Conservation (phyloP, 2,113 vertebrate genomes). For the Lonchura striata region DNA sequence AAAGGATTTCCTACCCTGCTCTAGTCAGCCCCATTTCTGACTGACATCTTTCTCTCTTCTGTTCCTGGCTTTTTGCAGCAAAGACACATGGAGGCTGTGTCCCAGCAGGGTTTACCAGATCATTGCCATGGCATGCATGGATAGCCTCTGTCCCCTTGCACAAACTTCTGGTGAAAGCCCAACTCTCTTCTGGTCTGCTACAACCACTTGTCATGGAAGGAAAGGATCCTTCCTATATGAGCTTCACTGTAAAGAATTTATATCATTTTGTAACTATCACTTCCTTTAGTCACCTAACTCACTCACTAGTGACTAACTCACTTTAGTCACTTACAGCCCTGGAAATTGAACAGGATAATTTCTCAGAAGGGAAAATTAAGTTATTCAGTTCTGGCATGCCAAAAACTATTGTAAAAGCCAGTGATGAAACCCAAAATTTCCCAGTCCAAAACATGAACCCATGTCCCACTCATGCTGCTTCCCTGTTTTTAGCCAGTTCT, state of each 20-base stretch:
- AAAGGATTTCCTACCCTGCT: background rate
- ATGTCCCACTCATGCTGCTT: background rate
- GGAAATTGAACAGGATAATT: background rate
- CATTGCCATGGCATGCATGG: background rate
- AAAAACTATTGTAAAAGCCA: background rate
- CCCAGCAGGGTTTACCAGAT: background rate
- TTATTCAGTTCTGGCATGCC: background rate
- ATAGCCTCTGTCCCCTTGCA: rapidly evolving
- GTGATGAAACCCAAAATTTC: background rate
- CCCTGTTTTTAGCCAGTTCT: background rate
- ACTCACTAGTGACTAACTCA: background rate
- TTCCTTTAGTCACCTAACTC: background rate
- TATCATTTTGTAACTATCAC: background rate
- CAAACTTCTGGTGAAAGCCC: background rate
- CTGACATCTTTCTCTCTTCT: background rate
- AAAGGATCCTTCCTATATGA: background rate
- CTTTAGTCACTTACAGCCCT: background rate
- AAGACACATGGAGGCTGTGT: background rate
- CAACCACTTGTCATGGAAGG: background rate
- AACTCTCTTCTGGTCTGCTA: background rate
- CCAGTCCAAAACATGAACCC: background rate
- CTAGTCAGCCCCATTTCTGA: background rate
- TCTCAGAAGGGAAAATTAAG: background rate
- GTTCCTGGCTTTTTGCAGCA: background rate
- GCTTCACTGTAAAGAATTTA: background rate